Base-by-base conservation (phyloP, 2,113 vertebrate genomes). In the Dolichallabes microphthalmus region DNA sequence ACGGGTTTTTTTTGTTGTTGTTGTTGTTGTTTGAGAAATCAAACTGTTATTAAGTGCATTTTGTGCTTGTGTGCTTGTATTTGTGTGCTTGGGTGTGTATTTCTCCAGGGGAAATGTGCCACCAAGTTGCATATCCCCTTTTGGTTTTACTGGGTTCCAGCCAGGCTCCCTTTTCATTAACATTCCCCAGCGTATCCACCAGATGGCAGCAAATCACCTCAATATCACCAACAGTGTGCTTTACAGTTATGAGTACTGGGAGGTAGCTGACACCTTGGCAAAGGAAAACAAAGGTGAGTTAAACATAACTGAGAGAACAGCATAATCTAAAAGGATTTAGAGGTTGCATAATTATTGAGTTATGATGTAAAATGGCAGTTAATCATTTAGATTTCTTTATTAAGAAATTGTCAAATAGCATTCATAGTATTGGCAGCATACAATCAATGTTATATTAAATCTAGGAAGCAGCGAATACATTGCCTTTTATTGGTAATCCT, bases 211-310 rank as follows among this genome's bases (percentile, higher is more conserved):
- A 93, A 99, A 98, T 76, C 98, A 99, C 1, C 95, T 99, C 86
- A 98, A 97, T 94, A 99, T 99, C 90, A 99, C 98, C 92, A 99
- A 99, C 93, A 97, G 97, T 92, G 97, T 99, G 88, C 95, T 99
- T 74, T 98, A 98, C 92, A 98, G 98, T 92, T 99, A 98, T 2
- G 97, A 99, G 92, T 98, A 98, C 93, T 99, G 98, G 98, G 98
- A 99, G 94, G 96, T 99, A 93, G 97, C 98, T 4, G 98, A 99
- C 93, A 98, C 95, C 92, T 94, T 99, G 50, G 95, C 96, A 91
- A 98, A 97, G 94, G 98, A 99, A 61, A 99, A 98, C 89, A 95
- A 96, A 96, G 98, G 98, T 99, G 85, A 86, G 84, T 61, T 15
- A 74, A 63, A n/a, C 20, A 53, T 50, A 30, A 30, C 9, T 68